Evolutionary conservation across 2,888 invertebrate species (phyloP).

Genomic region (Oscheius sp.): DNA sequence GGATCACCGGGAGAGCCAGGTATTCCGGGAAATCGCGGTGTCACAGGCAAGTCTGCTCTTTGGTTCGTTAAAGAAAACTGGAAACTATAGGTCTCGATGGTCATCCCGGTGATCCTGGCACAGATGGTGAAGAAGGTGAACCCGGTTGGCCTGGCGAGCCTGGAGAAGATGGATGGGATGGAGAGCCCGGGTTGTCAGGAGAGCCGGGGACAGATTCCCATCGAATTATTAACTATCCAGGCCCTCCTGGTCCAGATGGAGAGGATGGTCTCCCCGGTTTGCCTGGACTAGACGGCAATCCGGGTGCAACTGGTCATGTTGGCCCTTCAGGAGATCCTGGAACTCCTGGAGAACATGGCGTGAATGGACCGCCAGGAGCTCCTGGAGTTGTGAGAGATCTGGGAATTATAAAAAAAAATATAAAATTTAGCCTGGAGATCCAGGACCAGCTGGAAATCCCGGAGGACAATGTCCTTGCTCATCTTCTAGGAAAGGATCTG

Average conservation of each 20-base stretch:
- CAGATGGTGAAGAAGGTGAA: slow-evolving; percentile 31
- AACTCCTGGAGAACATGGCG: background rate
- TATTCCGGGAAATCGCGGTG: slow-evolving; percentile 1
- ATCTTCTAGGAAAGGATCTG: background rate
- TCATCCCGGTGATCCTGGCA: slow-evolving; percentile 35
- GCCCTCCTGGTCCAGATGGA: slow-evolving; percentile 50
- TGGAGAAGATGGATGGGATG: slow-evolving; percentile 30
- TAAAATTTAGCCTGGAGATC: background rate
- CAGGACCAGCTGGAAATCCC: background rate
- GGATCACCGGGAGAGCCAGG: background rate
- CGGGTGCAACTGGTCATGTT: background rate
- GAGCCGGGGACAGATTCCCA: background rate
- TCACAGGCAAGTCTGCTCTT: background rate
- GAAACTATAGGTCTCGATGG: background rate
- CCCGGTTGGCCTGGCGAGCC: slow-evolving; percentile 41
- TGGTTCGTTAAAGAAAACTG: background rate
- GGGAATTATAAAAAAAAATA: background rate
- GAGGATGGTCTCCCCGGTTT: slow-evolving; percentile 60
- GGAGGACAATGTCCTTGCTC: slow-evolving; percentile 3
- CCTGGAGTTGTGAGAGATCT: background rate
- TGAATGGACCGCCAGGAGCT: slow-evolving; percentile 5
- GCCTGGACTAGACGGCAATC: slow-evolving; percentile 36
- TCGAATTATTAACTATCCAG: background rate
- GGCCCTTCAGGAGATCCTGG: background rate
- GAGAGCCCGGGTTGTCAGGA: background rate